Evolutionary conservation across 2,888 invertebrate species (phyloP).

Genomic region (Bombylius major): DNA sequence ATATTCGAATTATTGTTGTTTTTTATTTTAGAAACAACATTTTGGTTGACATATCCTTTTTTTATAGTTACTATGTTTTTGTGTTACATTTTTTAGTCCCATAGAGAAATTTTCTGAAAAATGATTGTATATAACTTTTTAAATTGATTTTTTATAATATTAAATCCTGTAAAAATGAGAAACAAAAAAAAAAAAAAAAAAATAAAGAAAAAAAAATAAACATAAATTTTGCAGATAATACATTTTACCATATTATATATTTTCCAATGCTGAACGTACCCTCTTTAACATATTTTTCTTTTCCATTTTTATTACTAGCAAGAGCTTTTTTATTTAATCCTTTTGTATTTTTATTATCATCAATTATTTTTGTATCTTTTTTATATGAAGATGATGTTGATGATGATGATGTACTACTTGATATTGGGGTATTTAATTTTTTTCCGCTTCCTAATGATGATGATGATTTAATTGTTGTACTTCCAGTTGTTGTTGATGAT

Average conservation of each 20-base stretch:
- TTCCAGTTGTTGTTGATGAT: conserved; percentile 3
- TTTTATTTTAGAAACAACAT: too few relatives aligned
- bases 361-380: conserved; percentile 3
- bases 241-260: conserved; percentile 64
- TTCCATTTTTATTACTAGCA: conserved; percentile 37
- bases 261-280: conserved; percentile 78
- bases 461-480: conserved; percentile 7
- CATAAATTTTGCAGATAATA: conserved; percentile 12
- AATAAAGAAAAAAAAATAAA: conserved; percentile 31
- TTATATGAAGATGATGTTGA: background rate
- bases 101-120: conserved; percentile 37
- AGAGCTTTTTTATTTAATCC: conserved; percentile 31
- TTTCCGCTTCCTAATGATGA: background rate
- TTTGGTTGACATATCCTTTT: too few relatives aligned
- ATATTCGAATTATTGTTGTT: too few relatives aligned
- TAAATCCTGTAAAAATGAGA: conserved; percentile 30
- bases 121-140: conserved; percentile 37
- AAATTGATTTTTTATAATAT: conserved; percentile 38
- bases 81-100: conserved; percentile 27
- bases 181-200: conserved; percentile 28
- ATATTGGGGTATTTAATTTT: background rate
- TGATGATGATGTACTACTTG: background rate
- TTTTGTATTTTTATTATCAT: conserved; percentile 8
- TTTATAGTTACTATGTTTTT: too few relatives aligned
- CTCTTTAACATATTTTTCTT: conserved; percentile 41